A percentile compares a stretch with the other conserved stretches of the same genome.
phyloP scores from a whole-genome alignment of 2,113 vertebrate species.

The Oxyruncus cristatus region DNA sequence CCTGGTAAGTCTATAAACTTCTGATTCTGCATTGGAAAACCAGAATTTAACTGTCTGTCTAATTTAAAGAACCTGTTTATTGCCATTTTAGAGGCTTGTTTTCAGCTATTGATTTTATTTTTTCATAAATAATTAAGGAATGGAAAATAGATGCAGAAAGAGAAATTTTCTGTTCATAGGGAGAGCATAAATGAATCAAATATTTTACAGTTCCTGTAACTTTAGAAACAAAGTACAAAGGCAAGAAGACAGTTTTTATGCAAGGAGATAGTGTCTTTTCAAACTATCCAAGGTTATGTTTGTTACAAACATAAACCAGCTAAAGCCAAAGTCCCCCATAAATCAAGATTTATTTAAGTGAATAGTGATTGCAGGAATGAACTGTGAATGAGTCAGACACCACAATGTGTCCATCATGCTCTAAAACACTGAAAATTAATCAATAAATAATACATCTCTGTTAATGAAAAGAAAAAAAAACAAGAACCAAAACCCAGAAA shows the following conservation, averaged over 20 bases:
- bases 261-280: neutral
- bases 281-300: neutral
- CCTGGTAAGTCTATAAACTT: neutral
- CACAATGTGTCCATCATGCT: neutral
- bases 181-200: neutral
- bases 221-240: neutral
- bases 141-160: neutral
- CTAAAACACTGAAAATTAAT: neutral
- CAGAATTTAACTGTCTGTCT: neutral
- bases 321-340: neutral
- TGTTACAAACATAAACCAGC: neutral
- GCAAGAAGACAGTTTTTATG: neutral
- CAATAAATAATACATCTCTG: neutral
- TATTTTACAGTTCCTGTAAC: neutral
- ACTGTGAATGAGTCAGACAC: neutral
- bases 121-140: constrained; percentile 31
- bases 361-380: neutral
- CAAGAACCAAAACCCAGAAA: neutral
- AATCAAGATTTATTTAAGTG: neutral
- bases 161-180: constrained; percentile 1
- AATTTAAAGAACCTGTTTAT: neutral
- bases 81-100: neutral
- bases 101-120: constrained; percentile 6
- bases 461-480: neutral
- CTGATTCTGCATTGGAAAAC: neutral